These are phyloP conservation scores for Diadophis punctatus DNA, from an alignment of 2,113 vertebrate genomes.

Conservation along the genomic window DNA sequence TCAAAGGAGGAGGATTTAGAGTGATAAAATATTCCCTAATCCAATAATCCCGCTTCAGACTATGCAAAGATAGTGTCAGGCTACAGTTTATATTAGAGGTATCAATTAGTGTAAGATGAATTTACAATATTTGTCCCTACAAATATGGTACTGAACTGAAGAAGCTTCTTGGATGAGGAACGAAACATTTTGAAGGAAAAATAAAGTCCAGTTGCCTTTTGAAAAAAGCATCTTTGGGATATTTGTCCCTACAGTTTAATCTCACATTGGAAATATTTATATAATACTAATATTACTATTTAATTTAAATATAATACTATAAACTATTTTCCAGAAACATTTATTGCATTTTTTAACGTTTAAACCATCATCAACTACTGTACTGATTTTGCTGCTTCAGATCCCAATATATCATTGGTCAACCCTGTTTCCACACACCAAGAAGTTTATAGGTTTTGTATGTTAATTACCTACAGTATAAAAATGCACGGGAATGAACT, in stretches of 20 bases:
- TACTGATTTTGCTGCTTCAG: neutral
- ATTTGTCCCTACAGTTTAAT: neutral
- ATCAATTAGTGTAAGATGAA: neutral
- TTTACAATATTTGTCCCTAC: neutral
- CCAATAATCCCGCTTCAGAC: neutral
- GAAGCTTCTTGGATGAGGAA: neutral
- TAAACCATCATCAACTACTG: neutral
- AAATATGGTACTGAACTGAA: neutral
- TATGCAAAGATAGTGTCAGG: neutral
- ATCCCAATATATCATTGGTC: neutral
- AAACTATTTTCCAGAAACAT: neutral
- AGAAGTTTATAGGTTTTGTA: neutral
- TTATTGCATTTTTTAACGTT: neutral
- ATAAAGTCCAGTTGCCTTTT: neutral
- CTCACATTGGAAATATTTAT: neutral
- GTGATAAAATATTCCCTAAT: neutral
- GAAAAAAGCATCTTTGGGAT: neutral
- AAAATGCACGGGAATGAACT: neutral
- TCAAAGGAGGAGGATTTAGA: neutral
- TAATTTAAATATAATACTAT: neutral
- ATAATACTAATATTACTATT: neutral
- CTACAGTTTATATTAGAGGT: neutral
- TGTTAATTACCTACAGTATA: neutral
- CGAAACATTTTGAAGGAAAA: neutral
- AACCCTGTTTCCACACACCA: neutral